Conservation (phyloP, 1,140 invertebrate species). For the Asbolus verrucosus region DNA sequence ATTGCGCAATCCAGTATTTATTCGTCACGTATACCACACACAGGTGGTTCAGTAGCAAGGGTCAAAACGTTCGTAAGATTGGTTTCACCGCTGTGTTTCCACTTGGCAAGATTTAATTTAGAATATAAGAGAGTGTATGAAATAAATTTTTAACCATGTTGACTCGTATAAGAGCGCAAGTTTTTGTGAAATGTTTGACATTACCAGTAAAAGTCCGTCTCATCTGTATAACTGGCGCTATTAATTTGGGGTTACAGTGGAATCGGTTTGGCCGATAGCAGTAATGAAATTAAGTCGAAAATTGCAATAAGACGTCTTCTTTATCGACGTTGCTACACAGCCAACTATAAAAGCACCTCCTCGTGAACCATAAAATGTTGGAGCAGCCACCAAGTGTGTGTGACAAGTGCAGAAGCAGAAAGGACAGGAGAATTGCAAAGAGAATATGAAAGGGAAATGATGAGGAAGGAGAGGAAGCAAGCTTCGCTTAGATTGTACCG, state of each 20-base stretch:
- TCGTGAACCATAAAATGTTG: constrained; percentile 27
- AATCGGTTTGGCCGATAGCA: neutral
- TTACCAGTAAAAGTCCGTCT: too few species aligned
- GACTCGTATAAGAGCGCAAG: too few species aligned
- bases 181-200: too few species aligned
- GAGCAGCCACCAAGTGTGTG: constrained; percentile 31
- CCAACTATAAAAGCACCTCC: constrained; percentile 25
- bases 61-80: too few species aligned
- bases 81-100: too few species aligned
- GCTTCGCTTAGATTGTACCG: constrained; percentile 33
- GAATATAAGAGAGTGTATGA: too few species aligned
- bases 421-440: neutral
- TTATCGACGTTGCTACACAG: constrained; percentile 27
- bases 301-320: constrained; percentile 29
- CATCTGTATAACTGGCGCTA: neutral
- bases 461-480: constrained; percentile 41
- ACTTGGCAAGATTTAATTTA: too few species aligned
- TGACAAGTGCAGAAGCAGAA: constrained; percentile 20
- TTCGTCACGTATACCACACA: too few species aligned
- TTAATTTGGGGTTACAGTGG: neutral
- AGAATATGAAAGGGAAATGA: constrained; percentile 43
- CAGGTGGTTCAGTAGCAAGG: too few species aligned
- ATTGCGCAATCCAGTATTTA: too few species aligned
- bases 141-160: too few species aligned
- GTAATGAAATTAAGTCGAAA: constrained; percentile 27